Conservation (phyloP, 2,797 vertebrate species). For the Alcedo quadribrachys region DNA sequence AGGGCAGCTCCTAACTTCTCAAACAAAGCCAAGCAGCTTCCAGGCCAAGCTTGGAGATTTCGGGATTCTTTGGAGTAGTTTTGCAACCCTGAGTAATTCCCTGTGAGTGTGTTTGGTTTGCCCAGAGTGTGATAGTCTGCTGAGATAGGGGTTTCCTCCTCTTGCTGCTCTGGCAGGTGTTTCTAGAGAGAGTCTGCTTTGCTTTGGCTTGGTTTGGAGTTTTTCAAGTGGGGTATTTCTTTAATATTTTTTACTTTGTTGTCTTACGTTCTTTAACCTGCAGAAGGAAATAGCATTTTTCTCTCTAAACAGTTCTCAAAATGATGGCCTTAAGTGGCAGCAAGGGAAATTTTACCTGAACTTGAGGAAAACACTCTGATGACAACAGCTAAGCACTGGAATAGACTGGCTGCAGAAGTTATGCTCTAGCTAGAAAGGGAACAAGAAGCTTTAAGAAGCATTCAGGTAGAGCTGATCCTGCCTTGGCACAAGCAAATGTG, state of each 20-base stretch:
- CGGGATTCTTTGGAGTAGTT: not conserved
- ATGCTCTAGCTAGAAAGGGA: not conserved
- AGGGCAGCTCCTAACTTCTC: not conserved
- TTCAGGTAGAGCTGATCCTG: not conserved
- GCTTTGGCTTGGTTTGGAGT: not conserved
- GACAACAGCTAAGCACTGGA: not conserved
- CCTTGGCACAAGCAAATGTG: not conserved
- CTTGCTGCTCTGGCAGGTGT: not conserved
- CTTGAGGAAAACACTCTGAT: not conserved
- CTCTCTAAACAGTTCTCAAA: not conserved
- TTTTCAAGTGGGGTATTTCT: not conserved
- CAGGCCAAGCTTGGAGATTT: not conserved
- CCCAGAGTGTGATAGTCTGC: not conserved
- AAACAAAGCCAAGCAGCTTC: not conserved
- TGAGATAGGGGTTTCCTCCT: not conserved
- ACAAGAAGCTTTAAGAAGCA: not conserved
- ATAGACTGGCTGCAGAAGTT: not conserved
- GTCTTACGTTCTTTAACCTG: not conserved
- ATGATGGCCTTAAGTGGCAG: not conserved
- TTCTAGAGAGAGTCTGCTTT: not conserved
- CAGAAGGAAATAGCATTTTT: not conserved
- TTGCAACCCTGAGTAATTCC: not conserved
- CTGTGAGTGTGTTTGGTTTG: not conserved
- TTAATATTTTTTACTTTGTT: not conserved
- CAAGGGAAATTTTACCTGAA: not conserved